A percentile compares a stretch with the other conserved stretches of the same genome.
Evolutionary conservation across 2,888 invertebrate genomes (phyloP).

Genomic region (Strigamia crassipes): DNA sequence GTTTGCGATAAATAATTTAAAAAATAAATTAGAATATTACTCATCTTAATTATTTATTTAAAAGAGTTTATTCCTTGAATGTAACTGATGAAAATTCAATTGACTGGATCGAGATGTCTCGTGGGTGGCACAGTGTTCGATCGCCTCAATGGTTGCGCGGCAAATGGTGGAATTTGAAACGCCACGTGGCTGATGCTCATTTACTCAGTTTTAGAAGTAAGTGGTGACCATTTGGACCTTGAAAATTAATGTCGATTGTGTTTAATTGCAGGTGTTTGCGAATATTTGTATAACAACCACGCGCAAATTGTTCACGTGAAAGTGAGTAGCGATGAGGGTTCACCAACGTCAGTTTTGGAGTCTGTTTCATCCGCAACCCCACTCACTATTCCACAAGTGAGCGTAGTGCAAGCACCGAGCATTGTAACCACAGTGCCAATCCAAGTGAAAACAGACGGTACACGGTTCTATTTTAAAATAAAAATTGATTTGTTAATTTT

Average conservation of each 20-base stretch:
- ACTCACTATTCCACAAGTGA: slow-evolving; percentile 45
- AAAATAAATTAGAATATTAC: no score
- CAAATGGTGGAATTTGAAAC: slow-evolving; percentile 62
- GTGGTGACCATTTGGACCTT: not conserved
- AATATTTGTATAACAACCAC: slow-evolving; percentile 55
- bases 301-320: slow-evolving; percentile 55
- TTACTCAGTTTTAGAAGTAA: slow-evolving; percentile 55
- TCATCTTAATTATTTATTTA: no score
- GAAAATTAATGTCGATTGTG: not conserved
- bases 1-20: not conserved
- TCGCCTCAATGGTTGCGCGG: slow-evolving; percentile 62
- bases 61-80: slow-evolving; percentile 56
- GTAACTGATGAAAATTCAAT: slow-evolving; percentile 59
- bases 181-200: slow-evolving; percentile 58
- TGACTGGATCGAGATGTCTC: slow-evolving; percentile 59
- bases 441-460: slow-evolving; percentile 45
- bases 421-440: slow-evolving; percentile 47
- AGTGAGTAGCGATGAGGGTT: not conserved
- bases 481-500: not conserved
- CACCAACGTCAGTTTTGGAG: slow-evolving; percentile 46
- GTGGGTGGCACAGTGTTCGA: slow-evolving; percentile 60
- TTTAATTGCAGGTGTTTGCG: slow-evolving; percentile 55
- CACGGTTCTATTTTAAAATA: not conserved
- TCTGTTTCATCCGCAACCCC: not conserved
- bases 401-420: slow-evolving; percentile 44